phyloP scores from a whole-genome alignment of 2,113 vertebrate species.

The Laticauda laticaudata region DNA sequence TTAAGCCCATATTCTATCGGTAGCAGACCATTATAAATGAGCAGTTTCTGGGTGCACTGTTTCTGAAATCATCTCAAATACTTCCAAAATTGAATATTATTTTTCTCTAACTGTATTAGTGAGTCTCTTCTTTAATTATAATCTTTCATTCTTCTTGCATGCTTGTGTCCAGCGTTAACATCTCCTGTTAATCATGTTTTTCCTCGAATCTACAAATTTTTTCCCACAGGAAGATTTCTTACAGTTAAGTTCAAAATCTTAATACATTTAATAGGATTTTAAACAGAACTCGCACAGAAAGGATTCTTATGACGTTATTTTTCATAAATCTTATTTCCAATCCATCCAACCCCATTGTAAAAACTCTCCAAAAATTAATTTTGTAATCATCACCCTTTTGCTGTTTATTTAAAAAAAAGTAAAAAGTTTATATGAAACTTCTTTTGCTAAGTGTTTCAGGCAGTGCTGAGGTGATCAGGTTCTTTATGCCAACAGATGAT shows the following conservation, averaged over 20 bases:
- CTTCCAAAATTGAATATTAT: neutral
- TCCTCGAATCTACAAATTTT: neutral
- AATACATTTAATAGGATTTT: neutral
- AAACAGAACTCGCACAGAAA: neutral
- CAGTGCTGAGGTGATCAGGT: neutral
- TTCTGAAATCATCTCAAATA: neutral
- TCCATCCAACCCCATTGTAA: neutral
- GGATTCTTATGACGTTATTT: neutral
- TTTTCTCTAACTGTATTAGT: neutral
- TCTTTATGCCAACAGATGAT: neutral
- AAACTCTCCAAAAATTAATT: neutral
- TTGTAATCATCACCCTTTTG: neutral
- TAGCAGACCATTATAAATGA: neutral
- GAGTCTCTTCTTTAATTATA: neutral
- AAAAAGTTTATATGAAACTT: neutral
- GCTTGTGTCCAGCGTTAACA: neutral
- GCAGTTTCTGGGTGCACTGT: neutral
- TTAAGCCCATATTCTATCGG: neutral
- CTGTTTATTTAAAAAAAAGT: neutral
- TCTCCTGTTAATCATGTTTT: neutral
- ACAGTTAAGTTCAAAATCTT: neutral
- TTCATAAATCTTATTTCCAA: neutral
- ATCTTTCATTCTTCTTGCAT: neutral
- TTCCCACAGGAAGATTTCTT: neutral
- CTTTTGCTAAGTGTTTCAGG: neutral